A percentile compares a stretch with the other conserved stretches of the same genome.
phyloP scores from a whole-genome alignment of 2,888 invertebrate genomes.

The Drosophila pegasa region DNA sequence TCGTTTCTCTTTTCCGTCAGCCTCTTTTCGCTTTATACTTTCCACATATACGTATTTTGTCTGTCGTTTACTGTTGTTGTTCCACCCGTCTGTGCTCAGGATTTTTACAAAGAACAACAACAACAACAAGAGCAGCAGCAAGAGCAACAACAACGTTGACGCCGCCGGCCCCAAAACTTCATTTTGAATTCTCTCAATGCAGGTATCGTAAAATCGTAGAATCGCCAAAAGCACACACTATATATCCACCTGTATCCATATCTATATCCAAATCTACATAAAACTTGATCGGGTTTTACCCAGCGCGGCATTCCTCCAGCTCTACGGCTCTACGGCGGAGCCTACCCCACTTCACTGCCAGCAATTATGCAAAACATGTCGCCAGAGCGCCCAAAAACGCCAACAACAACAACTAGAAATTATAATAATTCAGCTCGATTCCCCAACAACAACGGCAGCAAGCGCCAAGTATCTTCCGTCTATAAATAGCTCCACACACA shows the following conservation, averaged over 20 bases:
- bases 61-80: neutral
- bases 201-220: conserved; percentile 48
- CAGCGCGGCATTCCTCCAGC: conserved; percentile 1
- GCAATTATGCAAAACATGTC: conserved; percentile 70
- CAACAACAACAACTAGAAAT: conserved; percentile 5
- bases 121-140: too few species aligned
- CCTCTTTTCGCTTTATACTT: conserved; percentile 1
- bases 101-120: neutral
- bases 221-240: conserved; percentile 17
- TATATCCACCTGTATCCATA: too few species aligned
- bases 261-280: neutral
- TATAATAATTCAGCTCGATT: conserved; percentile 20
- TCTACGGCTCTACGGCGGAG: conserved; percentile 18
- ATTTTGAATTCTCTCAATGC: conserved; percentile 50
- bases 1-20: neutral
- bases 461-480: conserved; percentile 26
- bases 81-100: neutral
- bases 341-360: conserved; percentile 40
- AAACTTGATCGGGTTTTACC: conserved; percentile 50
- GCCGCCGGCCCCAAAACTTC: conserved; percentile 2
- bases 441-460: conserved; percentile 14
- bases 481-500: conserved; percentile 35
- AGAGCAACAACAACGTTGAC: neutral
- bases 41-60: conserved; percentile 8
- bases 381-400: conserved; percentile 12